Base-by-base conservation (phyloP, 1,140 invertebrate genomes). In the Dinothrombium tinctorium region DNA sequence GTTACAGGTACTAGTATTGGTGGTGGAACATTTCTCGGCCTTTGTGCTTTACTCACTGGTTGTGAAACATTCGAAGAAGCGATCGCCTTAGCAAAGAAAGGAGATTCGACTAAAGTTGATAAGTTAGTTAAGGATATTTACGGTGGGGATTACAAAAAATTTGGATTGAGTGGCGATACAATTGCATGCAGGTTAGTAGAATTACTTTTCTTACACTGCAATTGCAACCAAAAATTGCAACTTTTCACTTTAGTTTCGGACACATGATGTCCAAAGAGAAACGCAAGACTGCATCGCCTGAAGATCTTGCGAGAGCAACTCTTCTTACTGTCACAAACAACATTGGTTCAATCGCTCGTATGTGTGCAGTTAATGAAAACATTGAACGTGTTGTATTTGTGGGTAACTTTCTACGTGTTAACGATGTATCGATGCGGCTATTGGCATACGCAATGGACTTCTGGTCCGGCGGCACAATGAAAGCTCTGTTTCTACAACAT, bases 321-420 rank as follows among this genome's bases (percentile, higher is more conserved):
- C 67, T 99, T 22, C 83, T 92, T 25, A 99, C 89, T 12, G 90
- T 96, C 48, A 94, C 92, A 25, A 96, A 98, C 60, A 99, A 99
- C 59, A 96, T 98, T 55, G 92, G 87, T 35, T 94, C 87, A 22
- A 94, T 98, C 52, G 87, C 89, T 0, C 62, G 86, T 36, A 87
- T 96, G 71, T 94, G 86, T 59, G 90, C 90, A 12, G 66, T 77
- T 4, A 92, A 89, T 58, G 79, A 92, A 84, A 56, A 58, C 45
- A 61, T 66, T 36, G 59, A 65, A 29, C 51, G 59, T 40, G 86
- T 96, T 33, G 79, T 96, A 26, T 98, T 98, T 66, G 83, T 89
- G 47, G 90, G 92, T 1, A 98, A 96, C 59, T 98, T 98, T 62
- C 64, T 98, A 12, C 69, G 92, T 38, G 86, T 94, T 11, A 98